Percentiles rank a stretch among this genome's conserved stretches.
Conservation (phyloP, 2,797 vertebrate species). For the Champsocephalus gunnari region DNA sequence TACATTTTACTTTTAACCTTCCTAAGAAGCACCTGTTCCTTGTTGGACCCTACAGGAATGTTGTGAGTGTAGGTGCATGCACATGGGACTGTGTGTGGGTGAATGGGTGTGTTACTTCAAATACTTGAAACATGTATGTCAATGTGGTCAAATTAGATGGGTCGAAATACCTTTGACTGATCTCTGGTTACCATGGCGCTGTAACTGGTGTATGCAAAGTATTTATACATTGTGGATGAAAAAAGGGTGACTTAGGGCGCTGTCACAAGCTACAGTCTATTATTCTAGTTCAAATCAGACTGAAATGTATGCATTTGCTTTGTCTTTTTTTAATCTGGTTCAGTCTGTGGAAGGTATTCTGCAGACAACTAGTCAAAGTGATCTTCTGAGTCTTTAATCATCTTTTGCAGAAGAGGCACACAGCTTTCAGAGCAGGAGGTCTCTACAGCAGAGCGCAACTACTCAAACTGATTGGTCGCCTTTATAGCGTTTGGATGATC, state of each 20-base stretch:
- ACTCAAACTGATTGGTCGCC: too few relatives aligned
- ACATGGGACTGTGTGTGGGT: not conserved
- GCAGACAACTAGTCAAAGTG: too few relatives aligned
- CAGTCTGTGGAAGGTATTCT: too few relatives aligned
- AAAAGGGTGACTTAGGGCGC: not conserved
- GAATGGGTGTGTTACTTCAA: not conserved
- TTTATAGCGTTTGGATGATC: too few relatives aligned
- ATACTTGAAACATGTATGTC: constrained; percentile 8
- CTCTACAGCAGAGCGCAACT: too few relatives aligned
- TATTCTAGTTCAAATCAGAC: too few relatives aligned
- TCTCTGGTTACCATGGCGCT: constrained; percentile 31
- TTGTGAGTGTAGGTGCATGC: not conserved
- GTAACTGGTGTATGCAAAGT: constrained; percentile 26
- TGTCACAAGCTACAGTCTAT: too few relatives aligned
- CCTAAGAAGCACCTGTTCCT: constrained; percentile 63
- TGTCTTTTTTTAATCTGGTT: too few relatives aligned
- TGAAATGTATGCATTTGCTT: too few relatives aligned
- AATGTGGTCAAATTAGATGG: constrained; percentile 27
- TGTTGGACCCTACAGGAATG: constrained; percentile 52
- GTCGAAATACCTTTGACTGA: constrained; percentile 15
- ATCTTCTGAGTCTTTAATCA: too few relatives aligned
- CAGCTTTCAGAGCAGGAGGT: too few relatives aligned
- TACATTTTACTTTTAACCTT: constrained; percentile 63
- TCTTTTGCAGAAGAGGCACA: too few relatives aligned
- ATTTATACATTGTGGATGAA: not conserved